phyloP scores from a whole-genome alignment of 1,140 invertebrate species.

The Apis laboriosa region DNA sequence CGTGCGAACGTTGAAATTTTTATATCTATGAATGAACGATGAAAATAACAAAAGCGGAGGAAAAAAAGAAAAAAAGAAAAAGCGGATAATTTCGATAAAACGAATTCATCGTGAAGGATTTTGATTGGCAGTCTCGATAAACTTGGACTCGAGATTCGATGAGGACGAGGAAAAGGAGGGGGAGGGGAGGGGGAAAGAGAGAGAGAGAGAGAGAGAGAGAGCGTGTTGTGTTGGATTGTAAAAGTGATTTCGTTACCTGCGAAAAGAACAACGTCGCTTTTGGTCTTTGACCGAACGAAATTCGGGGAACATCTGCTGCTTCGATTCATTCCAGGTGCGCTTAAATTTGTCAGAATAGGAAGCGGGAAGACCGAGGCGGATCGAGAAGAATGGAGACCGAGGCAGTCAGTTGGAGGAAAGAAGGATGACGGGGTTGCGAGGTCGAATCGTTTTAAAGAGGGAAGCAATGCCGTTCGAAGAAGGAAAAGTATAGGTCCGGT shows the following conservation, averaged over 20 bases:
- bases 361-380: not conserved
- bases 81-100: no score
- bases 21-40: not conserved
- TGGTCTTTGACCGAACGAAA: not conserved
- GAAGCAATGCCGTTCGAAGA: not conserved
- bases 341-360: not conserved
- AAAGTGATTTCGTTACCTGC: no score
- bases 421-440: not conserved
- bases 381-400: not conserved
- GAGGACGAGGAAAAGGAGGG: not conserved
- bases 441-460: not conserved
- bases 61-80: not conserved
- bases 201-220: not conserved
- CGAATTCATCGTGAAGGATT: no score
- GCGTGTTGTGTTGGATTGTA: no score
- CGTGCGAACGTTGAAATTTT: not conserved
- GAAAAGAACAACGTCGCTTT: not conserved
- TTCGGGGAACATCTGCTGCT: not conserved
- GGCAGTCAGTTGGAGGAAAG: not conserved
- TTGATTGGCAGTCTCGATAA: no score
- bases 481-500: constrained; percentile 6
- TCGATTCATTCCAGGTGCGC: constrained; percentile 1
- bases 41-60: constrained; percentile 3
- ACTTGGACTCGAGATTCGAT: no score
- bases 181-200: no score